These are phyloP conservation scores for Mugil cephalus DNA, from an alignment of 2,113 vertebrate genomes.

Conservation along the genomic window DNA sequence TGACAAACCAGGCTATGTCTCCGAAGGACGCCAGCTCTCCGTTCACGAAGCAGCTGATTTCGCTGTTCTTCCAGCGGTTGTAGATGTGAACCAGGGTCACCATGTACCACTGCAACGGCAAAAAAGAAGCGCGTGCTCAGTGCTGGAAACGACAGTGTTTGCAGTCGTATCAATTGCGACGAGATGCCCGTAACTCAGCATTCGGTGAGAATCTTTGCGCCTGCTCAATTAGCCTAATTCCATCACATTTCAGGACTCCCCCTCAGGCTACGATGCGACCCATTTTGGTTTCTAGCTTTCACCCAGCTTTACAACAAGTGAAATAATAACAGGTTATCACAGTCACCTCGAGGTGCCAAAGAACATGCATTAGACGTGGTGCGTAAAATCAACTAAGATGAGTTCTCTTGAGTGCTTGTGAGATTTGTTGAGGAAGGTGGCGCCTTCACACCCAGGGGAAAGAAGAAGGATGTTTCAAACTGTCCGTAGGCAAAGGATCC, in stretches of 20 bases:
- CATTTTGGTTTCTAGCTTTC: slow-evolving; percentile 38
- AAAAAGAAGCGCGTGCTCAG: slow-evolving; percentile 1
- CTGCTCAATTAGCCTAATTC: slow-evolving; percentile 33
- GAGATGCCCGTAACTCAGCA: slow-evolving; percentile 19
- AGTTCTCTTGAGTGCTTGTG: slow-evolving; percentile 25
- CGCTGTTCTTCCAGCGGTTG: slow-evolving; percentile 99
- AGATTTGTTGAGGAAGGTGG: slow-evolving; percentile 34
- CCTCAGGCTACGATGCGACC: slow-evolving; percentile 51
- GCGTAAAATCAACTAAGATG: slow-evolving; percentile 47
- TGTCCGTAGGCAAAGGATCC: slow-evolving; percentile 40
- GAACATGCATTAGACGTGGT: slow-evolving; percentile 52
- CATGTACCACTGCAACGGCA: slow-evolving; percentile 95
- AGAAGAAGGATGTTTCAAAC: slow-evolving; percentile 36
- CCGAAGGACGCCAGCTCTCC: slow-evolving; percentile 96
- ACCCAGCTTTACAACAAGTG: slow-evolving; percentile 32
- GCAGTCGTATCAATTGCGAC: neutral
- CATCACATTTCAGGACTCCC: slow-evolving; percentile 22
- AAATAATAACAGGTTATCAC: slow-evolving; percentile 60
- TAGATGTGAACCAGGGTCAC: slow-evolving; percentile 96
- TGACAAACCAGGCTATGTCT: slow-evolving; percentile 98
- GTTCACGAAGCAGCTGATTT: slow-evolving; percentile 96
- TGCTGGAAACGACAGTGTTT: neutral
- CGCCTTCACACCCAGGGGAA: slow-evolving; percentile 20
- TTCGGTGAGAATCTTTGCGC: slow-evolving; percentile 3
- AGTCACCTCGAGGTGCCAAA: slow-evolving; percentile 43